Conservation (phyloP, 2,888 invertebrate species). For the Falcaria lacertinaria region DNA sequence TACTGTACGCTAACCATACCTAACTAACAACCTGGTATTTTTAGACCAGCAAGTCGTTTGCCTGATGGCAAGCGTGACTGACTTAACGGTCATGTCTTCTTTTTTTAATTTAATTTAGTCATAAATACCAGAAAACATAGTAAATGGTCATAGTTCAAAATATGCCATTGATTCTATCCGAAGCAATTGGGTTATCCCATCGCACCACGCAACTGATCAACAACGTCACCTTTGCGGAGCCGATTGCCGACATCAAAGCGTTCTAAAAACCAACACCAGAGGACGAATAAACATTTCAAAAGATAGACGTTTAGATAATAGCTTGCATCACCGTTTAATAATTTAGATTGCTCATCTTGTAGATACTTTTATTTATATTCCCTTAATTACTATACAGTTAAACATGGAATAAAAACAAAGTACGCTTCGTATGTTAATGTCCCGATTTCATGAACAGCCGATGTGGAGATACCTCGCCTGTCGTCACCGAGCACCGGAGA, state of each 20-base stretch:
- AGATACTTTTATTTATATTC: neutral
- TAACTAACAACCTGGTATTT: too few relatives aligned
- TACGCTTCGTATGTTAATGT: slow-evolving; percentile 40
- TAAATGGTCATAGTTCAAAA: neutral
- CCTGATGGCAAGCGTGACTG: too few relatives aligned
- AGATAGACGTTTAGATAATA: neutral
- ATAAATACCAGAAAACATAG: neutral
- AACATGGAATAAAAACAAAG: slow-evolving; percentile 20
- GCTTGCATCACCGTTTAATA: neutral
- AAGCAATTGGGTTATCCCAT: neutral
- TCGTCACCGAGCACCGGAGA: too few relatives aligned
- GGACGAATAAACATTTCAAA: neutral
- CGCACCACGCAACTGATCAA: neutral
- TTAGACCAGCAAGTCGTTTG: too few relatives aligned
- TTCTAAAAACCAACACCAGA: neutral
- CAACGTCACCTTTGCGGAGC: neutral
- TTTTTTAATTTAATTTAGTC: neutral
- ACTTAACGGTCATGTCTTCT: neutral
- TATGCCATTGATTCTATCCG: neutral
- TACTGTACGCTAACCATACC: too few relatives aligned
- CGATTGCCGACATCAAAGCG: neutral
- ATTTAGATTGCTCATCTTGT: neutral
- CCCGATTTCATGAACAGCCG: slow-evolving; percentile 46
- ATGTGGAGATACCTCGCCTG: slow-evolving; percentile 39
- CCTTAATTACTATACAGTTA: slow-evolving; percentile 8